These are phyloP conservation scores for Forbesichthys agassizii DNA, from an alignment of 2,113 vertebrate genomes.

Conservation along the genomic window DNA sequence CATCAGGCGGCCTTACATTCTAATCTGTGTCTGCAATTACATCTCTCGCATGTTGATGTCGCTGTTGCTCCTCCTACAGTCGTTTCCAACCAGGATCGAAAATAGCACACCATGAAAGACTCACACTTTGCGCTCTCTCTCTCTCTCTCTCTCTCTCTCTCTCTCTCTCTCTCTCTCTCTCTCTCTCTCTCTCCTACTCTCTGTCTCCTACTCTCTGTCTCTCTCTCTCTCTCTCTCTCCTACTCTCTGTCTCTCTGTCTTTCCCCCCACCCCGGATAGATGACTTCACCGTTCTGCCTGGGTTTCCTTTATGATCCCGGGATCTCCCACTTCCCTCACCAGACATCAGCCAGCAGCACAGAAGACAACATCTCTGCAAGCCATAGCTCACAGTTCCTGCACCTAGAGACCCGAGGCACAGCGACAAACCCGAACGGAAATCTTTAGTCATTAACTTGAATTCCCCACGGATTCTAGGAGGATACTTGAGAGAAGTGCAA, in stretches of 20 bases:
- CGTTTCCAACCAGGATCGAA: conserved; percentile 29
- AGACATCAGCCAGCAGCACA: conserved; percentile 74
- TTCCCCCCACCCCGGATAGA: conserved; percentile 84
- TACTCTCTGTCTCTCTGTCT: too few relatives aligned
- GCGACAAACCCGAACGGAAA: background rate
- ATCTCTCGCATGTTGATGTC: conserved; percentile 73
- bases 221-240: too few relatives aligned
- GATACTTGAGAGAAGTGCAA: conserved; percentile 7
- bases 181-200: too few relatives aligned
- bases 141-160: too few relatives aligned
- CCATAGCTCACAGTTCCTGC: background rate
- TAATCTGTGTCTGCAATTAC: conserved; percentile 26
- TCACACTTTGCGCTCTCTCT: conserved; percentile 5
- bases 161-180: too few relatives aligned
- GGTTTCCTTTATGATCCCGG: conserved; percentile 95
- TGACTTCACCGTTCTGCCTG: conserved; percentile 94
- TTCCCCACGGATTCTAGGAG: conserved; percentile 14
- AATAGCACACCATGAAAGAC: conserved; percentile 44
- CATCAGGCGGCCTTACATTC: too few relatives aligned
- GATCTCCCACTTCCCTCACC: conserved; percentile 85
- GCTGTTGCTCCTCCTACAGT: conserved; percentile 60
- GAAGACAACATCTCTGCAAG: conserved; percentile 54
- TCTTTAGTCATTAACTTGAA: background rate
- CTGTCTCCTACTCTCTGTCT: conserved; percentile 27
- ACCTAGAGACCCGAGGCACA: conserved; percentile 11